Evolutionary conservation across 2,888 invertebrate species (phyloP).

Genomic region (Chromoteleia sp.): DNA sequence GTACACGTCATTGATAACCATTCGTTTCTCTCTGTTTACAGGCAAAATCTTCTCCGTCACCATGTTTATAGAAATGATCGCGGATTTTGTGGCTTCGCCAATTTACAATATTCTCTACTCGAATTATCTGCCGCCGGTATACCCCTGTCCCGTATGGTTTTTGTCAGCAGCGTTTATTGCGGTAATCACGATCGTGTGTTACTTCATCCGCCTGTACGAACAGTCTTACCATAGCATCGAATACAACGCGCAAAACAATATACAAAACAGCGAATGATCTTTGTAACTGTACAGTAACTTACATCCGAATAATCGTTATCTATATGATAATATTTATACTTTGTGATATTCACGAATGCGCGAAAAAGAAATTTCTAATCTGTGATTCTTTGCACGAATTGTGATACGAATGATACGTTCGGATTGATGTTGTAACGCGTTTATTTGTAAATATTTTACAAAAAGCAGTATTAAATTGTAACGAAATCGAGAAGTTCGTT

Average conservation of each 20-base stretch:
- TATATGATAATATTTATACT: too few species aligned
- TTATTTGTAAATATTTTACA: too few species aligned
- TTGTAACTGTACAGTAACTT: neutral
- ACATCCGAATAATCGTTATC: too few species aligned
- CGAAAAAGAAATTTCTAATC: too few species aligned
- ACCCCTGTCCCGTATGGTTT: constrained; percentile 80
- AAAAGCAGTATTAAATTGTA: too few species aligned
- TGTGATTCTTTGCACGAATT: neutral
- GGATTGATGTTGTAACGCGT: too few species aligned
- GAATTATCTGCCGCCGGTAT: constrained; percentile 78
- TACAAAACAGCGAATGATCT: constrained; percentile 2
- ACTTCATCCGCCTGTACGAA: constrained; percentile 34
- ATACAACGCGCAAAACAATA: constrained; percentile 37
- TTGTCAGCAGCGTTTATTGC: constrained; percentile 74
- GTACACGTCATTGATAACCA: neutral
- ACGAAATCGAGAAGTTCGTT: too few species aligned
- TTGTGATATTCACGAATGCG: too few species aligned
- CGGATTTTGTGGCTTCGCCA: constrained; percentile 87
- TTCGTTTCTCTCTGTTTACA: constrained; percentile 46
- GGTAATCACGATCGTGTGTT: constrained; percentile 50
- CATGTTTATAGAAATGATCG: constrained; percentile 88
- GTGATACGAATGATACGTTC: too few species aligned
- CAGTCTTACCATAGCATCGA: constrained; percentile 21
- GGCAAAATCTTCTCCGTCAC: constrained; percentile 90
- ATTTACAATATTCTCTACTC: constrained; percentile 88